These are phyloP conservation scores for Gymnoscopelus microlampas DNA, from an alignment of 2,797 vertebrate genomes.

Conservation along the genomic window DNA sequence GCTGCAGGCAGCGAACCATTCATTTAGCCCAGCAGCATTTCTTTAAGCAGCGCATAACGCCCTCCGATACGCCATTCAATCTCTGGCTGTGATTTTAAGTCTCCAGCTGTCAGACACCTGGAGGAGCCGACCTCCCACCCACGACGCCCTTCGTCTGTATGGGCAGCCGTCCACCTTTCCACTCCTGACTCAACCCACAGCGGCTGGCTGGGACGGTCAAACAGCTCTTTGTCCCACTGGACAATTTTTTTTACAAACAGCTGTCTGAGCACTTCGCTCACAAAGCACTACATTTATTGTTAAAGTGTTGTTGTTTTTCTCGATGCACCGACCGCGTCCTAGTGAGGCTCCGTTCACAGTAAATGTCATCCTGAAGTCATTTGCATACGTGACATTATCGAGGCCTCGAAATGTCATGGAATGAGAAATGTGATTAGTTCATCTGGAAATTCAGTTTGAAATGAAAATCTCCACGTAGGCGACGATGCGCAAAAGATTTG, in stretches of 20 bases:
- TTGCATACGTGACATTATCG: background rate
- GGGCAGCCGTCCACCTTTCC: background rate
- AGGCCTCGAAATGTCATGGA: background rate
- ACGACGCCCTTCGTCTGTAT: slow-evolving; percentile 2
- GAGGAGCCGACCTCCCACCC: background rate
- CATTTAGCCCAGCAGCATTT: background rate
- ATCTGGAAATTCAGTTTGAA: background rate
- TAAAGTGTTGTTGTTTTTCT: background rate
- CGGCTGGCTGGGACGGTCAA: background rate
- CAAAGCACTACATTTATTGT: background rate
- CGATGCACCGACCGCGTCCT: background rate
- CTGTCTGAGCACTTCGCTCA: background rate
- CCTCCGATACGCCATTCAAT: background rate
- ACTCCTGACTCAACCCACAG: background rate
- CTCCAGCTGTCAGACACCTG: background rate
- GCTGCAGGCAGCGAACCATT: background rate
- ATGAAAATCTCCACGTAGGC: background rate
- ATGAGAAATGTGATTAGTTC: background rate
- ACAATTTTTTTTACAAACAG: slow-evolving; percentile 18
- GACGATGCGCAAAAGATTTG: background rate
- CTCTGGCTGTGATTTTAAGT: background rate
- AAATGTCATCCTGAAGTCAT: background rate
- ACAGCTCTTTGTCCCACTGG: background rate
- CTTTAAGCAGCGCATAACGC: background rate
- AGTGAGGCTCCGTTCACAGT: background rate